A percentile compares a stretch with the other conserved stretches of the same genome.
Conservation (phyloP, 2,888 invertebrate genomes). For the Druceiella hillmani region DNA sequence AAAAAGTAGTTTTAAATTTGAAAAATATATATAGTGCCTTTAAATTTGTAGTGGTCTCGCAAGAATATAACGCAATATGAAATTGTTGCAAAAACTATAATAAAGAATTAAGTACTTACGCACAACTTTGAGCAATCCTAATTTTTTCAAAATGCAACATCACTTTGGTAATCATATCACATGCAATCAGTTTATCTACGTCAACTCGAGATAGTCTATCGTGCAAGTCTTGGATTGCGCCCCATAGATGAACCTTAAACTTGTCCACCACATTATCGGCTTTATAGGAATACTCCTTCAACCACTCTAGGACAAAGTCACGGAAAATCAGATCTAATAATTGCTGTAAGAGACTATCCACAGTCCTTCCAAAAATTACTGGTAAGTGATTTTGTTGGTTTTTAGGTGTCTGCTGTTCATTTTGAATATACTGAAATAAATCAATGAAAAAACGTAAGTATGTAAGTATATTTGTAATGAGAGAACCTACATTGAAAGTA, state of each 20-base stretch:
- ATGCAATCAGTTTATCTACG: conserved; percentile 75
- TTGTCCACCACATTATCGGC: conserved; percentile 59
- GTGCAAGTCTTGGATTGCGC: conserved; percentile 66
- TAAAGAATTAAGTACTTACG: conserved; percentile 50
- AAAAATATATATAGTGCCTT: not conserved
- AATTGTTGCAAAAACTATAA: no score
- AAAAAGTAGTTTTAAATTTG: not conserved
- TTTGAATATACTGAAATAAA: no score
- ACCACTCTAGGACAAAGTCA: conserved; percentile 75
- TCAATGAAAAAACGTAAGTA: no score
- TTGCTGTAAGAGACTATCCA: conserved; percentile 79
- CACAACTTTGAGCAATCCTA: conserved; percentile 66
- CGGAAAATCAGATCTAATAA: conserved; percentile 72
- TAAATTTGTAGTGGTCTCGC: not conserved
- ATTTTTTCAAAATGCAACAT: conserved; percentile 84
- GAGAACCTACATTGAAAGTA: no score
- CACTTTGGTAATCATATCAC: conserved; percentile 74
- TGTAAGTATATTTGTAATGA: no score
- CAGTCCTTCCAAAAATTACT: conserved; percentile 77
- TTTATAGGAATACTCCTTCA: conserved; percentile 63
- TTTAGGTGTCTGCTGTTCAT: no score
- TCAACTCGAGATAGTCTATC: conserved; percentile 71
- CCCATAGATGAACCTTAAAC: conserved; percentile 79
- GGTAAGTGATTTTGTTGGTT: conserved; percentile 62
- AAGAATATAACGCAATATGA: not conserved